Evolutionary conservation across 2,888 invertebrate species (phyloP).

Genomic region (Hydriomena furcata): DNA sequence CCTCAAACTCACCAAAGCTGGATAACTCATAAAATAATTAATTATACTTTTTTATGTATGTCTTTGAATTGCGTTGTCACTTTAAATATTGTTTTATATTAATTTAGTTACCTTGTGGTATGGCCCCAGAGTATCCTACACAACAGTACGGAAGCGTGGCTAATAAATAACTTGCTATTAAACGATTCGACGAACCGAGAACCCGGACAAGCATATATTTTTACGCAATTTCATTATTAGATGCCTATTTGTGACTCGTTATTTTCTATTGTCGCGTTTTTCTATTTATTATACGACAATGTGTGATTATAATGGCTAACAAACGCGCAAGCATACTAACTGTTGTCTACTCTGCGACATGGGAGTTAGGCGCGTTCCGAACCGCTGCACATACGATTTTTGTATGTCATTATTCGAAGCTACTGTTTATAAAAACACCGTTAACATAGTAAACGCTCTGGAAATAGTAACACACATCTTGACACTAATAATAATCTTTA

Average conservation of each 20-base stretch:
- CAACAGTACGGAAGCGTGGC: slow-evolving; percentile 55
- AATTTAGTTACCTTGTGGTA: no score
- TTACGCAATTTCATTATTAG: slow-evolving; percentile 82
- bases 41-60: no score
- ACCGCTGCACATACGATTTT: slow-evolving; percentile 48
- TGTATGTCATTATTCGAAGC: slow-evolving; percentile 32
- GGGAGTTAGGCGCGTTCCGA: slow-evolving; percentile 70
- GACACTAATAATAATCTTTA: no score
- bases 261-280: slow-evolving; percentile 80
- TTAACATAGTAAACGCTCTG: slow-evolving; percentile 7
- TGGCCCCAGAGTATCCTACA: slow-evolving; percentile 19
- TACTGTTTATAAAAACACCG: slow-evolving; percentile 23
- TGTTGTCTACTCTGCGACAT: slow-evolving; percentile 21
- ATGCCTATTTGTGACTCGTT: slow-evolving; percentile 77
- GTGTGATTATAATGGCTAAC: slow-evolving; percentile 79
- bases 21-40: no score
- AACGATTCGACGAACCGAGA: slow-evolving; percentile 73
- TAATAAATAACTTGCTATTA: slow-evolving; percentile 72
- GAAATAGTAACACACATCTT: slow-evolving; percentile 6
- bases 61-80: no score
- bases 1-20: no score
- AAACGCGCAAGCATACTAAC: slow-evolving; percentile 51
- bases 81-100: no score
- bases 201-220: slow-evolving; percentile 71
- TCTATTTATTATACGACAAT: slow-evolving; percentile 80